Base-by-base conservation (phyloP, 2,797 vertebrate species). In the Harpagifer antarcticus region DNA sequence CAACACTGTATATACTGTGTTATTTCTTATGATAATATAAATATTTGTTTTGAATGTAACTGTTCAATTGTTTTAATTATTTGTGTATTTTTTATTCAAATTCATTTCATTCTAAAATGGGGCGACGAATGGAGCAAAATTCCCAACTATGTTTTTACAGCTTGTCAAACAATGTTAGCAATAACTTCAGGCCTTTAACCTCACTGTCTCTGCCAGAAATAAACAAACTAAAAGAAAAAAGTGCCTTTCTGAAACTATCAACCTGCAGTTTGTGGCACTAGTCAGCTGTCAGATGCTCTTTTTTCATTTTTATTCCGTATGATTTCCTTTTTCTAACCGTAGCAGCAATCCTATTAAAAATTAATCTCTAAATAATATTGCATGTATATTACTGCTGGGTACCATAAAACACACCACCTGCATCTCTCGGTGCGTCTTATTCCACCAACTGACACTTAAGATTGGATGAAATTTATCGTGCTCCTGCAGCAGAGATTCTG, bases 401-500 rank as follows among this genome's bases (percentile, higher is more conserved):
- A 17, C 53, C 60, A 27, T 76, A 72, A 83, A 86, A 65, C 3
- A 44, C 40, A 75, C 60, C 71, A 80, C 80, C 68, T 79, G 61
- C 74, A 57, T 69, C 62, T 72, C 19, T 67, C 69, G 37, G 11
- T 40, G 27, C 16, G 1, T 72, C 75, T 76, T 58, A 68, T 73
- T 75, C 75, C 73, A 68, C 65, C 23, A 1, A 65, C 52, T 55
- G 80, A 78, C 60, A 64, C 74, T 69, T 33, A 5, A 64, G 45
- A 78, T 49, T 64, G 72, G 73, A 71, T n/a, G 11, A 48, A 83
- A 84, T 85, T 77, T 78, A 84, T 76, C 72, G 67, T 57, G 78
- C 53, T 59, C 49, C 3, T 69, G 56, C 71, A 63, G 68, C 27
- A 13, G 52, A 72, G 74, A 27, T 37, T 83, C 50, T 63, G 53